Conservation (phyloP, 2,888 invertebrate species). For the Byasa hedistus region DNA sequence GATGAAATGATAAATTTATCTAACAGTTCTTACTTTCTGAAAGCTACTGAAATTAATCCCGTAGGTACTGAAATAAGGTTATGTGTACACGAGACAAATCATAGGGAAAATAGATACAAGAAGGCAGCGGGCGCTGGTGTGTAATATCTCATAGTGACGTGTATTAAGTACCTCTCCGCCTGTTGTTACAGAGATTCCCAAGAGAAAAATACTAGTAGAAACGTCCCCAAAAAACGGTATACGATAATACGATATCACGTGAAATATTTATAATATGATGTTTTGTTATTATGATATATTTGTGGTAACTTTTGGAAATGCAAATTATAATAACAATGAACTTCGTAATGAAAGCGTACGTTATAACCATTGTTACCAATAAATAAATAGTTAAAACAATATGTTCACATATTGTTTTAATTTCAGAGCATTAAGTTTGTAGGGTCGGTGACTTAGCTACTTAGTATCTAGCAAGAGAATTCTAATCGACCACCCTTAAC, state of each 20-base stretch:
- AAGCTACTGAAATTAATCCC: not conserved
- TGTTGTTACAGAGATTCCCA: slow-evolving; percentile 32
- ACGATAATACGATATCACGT: slow-evolving; percentile 1
- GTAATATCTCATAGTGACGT: slow-evolving; percentile 38
- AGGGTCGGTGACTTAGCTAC: too few species aligned
- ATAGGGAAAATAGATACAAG: slow-evolving; percentile 30
- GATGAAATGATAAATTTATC: too few species aligned
- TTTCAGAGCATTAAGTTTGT: too few species aligned
- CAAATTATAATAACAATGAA: too few species aligned
- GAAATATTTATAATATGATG: slow-evolving; percentile 1
- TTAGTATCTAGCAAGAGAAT: too few species aligned
- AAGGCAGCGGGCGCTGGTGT: slow-evolving; percentile 25
- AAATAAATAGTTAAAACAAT: too few species aligned
- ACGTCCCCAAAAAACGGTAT: slow-evolving; percentile 10
- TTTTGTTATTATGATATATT: not conserved
- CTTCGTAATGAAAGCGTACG: too few species aligned
- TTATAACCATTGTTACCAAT: too few species aligned
- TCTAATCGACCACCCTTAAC: too few species aligned
- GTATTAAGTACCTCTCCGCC: slow-evolving; percentile 35
- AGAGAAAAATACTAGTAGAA: slow-evolving; percentile 21
- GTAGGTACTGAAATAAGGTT: slow-evolving; percentile 11
- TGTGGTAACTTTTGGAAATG: not conserved
- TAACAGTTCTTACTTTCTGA: not conserved
- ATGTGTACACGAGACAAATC: slow-evolving; percentile 28
- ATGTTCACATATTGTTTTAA: too few species aligned